phyloP scores from a whole-genome alignment of 2,113 vertebrate species.

The Onychostruthus taczanowskii region DNA sequence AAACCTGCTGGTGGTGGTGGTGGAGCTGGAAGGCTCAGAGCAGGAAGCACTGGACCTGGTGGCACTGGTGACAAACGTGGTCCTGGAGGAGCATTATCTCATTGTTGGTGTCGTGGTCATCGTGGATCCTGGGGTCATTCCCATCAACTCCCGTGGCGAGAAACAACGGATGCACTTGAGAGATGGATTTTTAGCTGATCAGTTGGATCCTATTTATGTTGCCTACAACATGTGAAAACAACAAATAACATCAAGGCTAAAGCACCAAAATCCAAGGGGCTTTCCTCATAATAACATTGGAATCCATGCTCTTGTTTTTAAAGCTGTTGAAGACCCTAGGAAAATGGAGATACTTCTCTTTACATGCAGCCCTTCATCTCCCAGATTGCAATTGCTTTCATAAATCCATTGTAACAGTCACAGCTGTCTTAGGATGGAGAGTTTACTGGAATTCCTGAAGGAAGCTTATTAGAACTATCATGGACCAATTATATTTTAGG shows the following conservation, averaged over 20 bases:
- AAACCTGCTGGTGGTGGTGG: constrained; percentile 94
- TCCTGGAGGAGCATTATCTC: constrained; percentile 94
- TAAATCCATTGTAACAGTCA: neutral
- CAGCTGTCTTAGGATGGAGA: neutral
- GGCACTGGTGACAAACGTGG: constrained; percentile 89
- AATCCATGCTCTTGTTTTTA: constrained; percentile 7
- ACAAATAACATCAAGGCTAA: neutral
- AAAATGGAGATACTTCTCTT: neutral
- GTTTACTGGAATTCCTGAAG: constrained; percentile 33
- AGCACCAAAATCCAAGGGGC: constrained; percentile 40
- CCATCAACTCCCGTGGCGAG: constrained; percentile 95
- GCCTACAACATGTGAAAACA: constrained; percentile 92
- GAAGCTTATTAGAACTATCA: neutral
- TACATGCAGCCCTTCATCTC: neutral
- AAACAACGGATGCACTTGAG: constrained; percentile 97
- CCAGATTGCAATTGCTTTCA: neutral
- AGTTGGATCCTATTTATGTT: constrained; percentile 96
- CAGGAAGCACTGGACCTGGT: constrained; percentile 94
- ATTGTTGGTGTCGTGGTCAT: constrained; percentile 95
- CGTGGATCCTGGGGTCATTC: constrained; percentile 92
- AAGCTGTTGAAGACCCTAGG: neutral
- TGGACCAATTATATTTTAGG: neutral
- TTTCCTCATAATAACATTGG: neutral
- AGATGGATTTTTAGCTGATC: constrained; percentile 94
- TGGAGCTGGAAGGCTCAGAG: constrained; percentile 93